Evolutionary conservation across 2,113 vertebrate genomes (phyloP).

Genomic region (Paramormyrops kingsleyae): DNA sequence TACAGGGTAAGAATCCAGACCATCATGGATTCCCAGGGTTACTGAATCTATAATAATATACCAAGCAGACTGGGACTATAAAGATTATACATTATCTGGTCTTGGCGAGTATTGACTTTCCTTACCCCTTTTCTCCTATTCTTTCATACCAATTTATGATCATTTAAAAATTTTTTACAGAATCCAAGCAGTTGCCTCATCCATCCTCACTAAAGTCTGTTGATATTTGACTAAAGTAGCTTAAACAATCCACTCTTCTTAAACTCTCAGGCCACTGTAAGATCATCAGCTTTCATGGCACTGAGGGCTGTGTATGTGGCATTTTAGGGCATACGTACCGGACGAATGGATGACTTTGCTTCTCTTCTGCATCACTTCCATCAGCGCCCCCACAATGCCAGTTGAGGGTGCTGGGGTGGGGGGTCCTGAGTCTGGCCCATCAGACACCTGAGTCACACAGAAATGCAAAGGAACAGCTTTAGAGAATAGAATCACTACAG

Average conservation of each 20-base stretch:
- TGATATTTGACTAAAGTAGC: not conserved
- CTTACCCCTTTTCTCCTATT: not conserved
- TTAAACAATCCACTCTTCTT: not conserved
- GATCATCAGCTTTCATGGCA: not conserved
- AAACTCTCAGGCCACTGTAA: not conserved
- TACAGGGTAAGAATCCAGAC: not conserved
- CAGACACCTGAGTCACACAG: conserved; percentile 64
- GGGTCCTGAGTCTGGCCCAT: conserved; percentile 66
- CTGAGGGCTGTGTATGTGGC: not conserved
- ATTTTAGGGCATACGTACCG: conserved; percentile 55
- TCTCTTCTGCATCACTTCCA: conserved; percentile 98
- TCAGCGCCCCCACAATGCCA: conserved; percentile 90
- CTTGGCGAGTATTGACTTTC: not conserved
- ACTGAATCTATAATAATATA: not conserved
- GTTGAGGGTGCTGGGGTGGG: conserved; percentile 70
- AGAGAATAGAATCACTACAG: not conserved
- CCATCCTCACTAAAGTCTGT: not conserved
- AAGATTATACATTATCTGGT: not conserved
- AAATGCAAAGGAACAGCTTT: not conserved
- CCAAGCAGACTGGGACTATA: not conserved
- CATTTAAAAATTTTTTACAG: not conserved
- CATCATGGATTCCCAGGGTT: not conserved
- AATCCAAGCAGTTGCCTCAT: not conserved
- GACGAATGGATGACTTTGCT: conserved; percentile 98
- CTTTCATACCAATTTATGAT: not conserved